phyloP scores from a whole-genome alignment of 1,140 invertebrate genomes.

The Sipha flava region DNA sequence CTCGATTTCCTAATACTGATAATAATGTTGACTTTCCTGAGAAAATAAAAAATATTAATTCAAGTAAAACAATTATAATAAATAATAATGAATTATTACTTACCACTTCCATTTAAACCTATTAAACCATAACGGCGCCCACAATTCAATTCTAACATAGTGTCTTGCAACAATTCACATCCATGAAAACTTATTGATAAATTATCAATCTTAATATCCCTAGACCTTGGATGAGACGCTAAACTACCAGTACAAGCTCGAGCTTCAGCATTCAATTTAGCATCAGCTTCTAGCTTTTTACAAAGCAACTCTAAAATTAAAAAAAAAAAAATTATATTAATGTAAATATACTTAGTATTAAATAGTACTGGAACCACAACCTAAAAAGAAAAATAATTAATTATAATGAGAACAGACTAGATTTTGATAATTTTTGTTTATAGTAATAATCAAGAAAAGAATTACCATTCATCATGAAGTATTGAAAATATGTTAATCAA shows the following conservation, averaged over 20 bases:
- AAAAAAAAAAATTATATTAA: neutral
- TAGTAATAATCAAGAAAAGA: too few species aligned
- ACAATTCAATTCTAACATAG: slow-evolving; percentile 92
- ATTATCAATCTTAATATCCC: slow-evolving; percentile 95
- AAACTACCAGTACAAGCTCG: slow-evolving; percentile 89
- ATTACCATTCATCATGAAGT: too few species aligned
- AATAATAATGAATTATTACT: slow-evolving; percentile 32
- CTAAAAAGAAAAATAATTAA: too few species aligned
- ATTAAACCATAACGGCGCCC: slow-evolving; percentile 93
- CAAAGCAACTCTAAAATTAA: slow-evolving; percentile 65
- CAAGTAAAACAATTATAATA: neutral
- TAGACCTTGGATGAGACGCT: slow-evolving; percentile 85
- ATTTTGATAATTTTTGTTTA: too few species aligned
- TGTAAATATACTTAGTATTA: too few species aligned
- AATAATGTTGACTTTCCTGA: slow-evolving; percentile 86
- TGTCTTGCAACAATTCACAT: slow-evolving; percentile 88
- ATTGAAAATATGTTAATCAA: neutral
- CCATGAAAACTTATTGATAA: slow-evolving; percentile 98
- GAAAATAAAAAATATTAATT: neutral
- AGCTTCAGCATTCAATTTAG: slow-evolving; percentile 83
- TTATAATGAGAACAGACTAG: too few species aligned
- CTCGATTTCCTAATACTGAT: slow-evolving; percentile 80
- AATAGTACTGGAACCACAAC: too few species aligned
- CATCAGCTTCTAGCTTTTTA: slow-evolving; percentile 78
- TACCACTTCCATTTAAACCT: slow-evolving; percentile 92